Evolutionary conservation across 2,888 invertebrate species (phyloP).

Genomic region (Drosophila ezoana): DNA sequence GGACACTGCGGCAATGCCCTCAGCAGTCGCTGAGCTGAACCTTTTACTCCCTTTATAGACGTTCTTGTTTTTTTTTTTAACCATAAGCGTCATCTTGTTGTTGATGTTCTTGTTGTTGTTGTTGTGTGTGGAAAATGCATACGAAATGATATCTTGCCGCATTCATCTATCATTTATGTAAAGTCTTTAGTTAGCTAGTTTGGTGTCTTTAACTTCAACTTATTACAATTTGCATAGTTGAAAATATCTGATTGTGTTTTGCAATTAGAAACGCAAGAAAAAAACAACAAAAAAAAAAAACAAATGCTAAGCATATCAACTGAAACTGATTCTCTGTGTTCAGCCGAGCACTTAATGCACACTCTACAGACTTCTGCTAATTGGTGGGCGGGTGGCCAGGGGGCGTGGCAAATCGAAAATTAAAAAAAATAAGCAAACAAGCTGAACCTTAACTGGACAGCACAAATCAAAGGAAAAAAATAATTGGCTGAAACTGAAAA

Average conservation of each 20-base stretch:
- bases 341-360: slow-evolving; percentile 64
- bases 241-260: slow-evolving; percentile 70
- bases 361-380: slow-evolving; percentile 43
- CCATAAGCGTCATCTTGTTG: slow-evolving; percentile 30
- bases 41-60: background rate
- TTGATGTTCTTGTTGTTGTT: slow-evolving; percentile 32
- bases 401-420: slow-evolving; percentile 40
- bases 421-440: slow-evolving; percentile 30
- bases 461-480: slow-evolving; percentile 10
- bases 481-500: slow-evolving; percentile 60
- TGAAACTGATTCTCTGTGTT: slow-evolving; percentile 75
- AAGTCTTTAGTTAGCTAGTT: slow-evolving; percentile 29
- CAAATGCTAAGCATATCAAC: slow-evolving; percentile 56
- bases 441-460: slow-evolving; percentile 17
- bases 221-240: slow-evolving; percentile 83
- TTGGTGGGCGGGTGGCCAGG: slow-evolving; percentile 66
- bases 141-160: slow-evolving; percentile 62
- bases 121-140: slow-evolving; percentile 57
- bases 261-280: slow-evolving; percentile 59
- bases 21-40: slow-evolving; percentile 29
- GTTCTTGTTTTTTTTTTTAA: slow-evolving; percentile 9
- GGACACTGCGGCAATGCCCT: slow-evolving; percentile 59
- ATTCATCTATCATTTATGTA: slow-evolving; percentile 44
- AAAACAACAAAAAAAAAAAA: slow-evolving; percentile 27
- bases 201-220: slow-evolving; percentile 70